Base-by-base conservation (phyloP, 1,140 invertebrate species). In the Drosophila takahashii region DNA sequence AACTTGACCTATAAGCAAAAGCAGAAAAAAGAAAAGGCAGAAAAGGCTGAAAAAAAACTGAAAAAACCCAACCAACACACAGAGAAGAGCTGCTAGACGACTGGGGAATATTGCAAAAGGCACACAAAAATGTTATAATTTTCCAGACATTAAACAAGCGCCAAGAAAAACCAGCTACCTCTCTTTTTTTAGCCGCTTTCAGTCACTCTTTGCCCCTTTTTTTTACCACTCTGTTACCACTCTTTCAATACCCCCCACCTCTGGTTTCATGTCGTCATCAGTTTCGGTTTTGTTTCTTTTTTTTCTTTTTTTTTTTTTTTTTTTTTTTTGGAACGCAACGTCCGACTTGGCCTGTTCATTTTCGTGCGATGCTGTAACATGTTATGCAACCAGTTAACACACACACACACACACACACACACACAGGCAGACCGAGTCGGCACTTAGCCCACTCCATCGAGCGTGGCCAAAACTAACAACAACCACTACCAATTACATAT, bases 331-430 rank as follows among this genome's bases (percentile, higher is more conserved):
- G 64, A 65, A 67, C 64, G 64, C 64, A 67, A 67, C 64, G 64
- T 45, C 62, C 41, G 64, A 64, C 60, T 80, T 73, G 81, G 61
- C 61, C 53, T 79, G 70, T 83, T 77, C 64, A 70, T 53, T 81
- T 81, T 89, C 73, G 80, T 89, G 77, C 84, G 84, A 89, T 89
- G 84, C 84, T 89, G 84, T 89, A 89, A 89, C 84, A 89, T 83
- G 84, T 89, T 89, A 89, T 89, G 84, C 84, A 89, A 89, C 83
- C 79, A 69, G 42, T 62, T 53, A 79, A 69, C 76, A 72, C 60
- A 66, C 56, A 71, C 59, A 66, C 62, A 61, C 50, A 79, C 50
- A 75, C 26, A 44, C 44, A 72, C 32, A 48, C 15, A 8, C 44
- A 58, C 18, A 2, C 47, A 29, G 53, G 3, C 47, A 29, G 53